Evolutionary conservation across 2,113 vertebrate species (phyloP), one percentile per base, ranked within the genome.

Genomic region (Capreolus pygargus): DNA sequence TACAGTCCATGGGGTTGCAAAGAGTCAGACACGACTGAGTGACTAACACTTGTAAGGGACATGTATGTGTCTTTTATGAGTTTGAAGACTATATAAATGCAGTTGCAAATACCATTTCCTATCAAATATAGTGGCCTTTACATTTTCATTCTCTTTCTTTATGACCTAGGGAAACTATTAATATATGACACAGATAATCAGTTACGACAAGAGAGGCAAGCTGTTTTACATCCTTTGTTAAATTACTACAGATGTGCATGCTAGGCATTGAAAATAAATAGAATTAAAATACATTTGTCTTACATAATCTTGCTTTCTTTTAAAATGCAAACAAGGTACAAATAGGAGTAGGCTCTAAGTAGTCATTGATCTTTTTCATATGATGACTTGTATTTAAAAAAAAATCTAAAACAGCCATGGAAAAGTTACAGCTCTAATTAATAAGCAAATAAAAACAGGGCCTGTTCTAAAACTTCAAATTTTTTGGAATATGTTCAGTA

Each of bases 281-380:
- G 78, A 90, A 45, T 70, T 91, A 67, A 96, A 95, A 87, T 78
- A 45, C 81, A 89, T 92, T 82, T 89, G 43, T 84, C 91, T 50
- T 70, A 90, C 55, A 79, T 84, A 64, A 27, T 90, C 91, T 92
- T 88, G 74, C 58, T 95, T 94, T 92, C 36, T 95, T 64, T 79
- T 74, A 78, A 95, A 97, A 91, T 95, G 28, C 45, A 91, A 91
- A 67, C 79, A 60, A 87, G 57, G 60, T 78, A 85, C 36, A 89
- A 87, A 84, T 55, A 82, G n/a, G 28, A 94, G 5, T 95, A 85
- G 64, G n/a, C 74, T 96, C 86, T 17, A 95, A 76, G 36, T 81
- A 54, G 39, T 83, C 74, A 57, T 57, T 87, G 96, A 57, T 94
- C 12, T 87, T 96, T 89, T 94, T 76, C 39, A 87, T 85, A 6